Conservation (phyloP, 2,888 invertebrate genomes). For the Scelioninae gen. 1 region DNA sequence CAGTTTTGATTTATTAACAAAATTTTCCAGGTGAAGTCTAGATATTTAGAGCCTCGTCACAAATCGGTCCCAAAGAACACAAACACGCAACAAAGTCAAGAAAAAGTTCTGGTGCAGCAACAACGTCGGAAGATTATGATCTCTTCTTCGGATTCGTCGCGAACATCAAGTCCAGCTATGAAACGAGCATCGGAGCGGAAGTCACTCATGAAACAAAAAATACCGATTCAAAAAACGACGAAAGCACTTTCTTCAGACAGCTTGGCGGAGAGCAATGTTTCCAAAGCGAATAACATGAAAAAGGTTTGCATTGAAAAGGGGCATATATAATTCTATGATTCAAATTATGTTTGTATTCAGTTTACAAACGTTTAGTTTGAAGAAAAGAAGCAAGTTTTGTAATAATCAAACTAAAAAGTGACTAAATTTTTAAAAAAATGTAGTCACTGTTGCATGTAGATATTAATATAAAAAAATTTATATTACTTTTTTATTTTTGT, state of each 20-base stretch:
- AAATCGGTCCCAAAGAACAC: constrained; percentile 78
- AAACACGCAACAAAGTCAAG: constrained; percentile 71
- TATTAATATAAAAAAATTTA: too few relatives aligned
- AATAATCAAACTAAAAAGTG: too few relatives aligned
- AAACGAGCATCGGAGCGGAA: constrained; percentile 83
- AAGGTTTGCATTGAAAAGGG: constrained; percentile 73
- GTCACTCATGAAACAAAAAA: constrained; percentile 79
- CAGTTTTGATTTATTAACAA: too few relatives aligned
- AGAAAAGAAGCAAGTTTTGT: too few relatives aligned
- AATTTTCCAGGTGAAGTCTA: constrained; percentile 85
- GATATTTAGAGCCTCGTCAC: constrained; percentile 87
- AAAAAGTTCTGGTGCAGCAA: constrained; percentile 80
- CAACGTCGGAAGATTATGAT: constrained; percentile 85
- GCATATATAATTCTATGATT: neutral
- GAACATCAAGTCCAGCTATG: constrained; percentile 89
- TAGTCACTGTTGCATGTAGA: too few relatives aligned
- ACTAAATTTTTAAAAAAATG: too few relatives aligned
- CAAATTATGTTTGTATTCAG: too few relatives aligned
- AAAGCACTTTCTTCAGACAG: constrained; percentile 86
- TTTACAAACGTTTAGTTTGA: too few relatives aligned
- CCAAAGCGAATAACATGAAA: constrained; percentile 72
- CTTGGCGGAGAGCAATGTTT: constrained; percentile 83
- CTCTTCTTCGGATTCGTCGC: constrained; percentile 88
- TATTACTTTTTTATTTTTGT: too few relatives aligned
- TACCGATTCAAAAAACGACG: constrained; percentile 80